Evolutionary conservation across 2,113 vertebrate species (phyloP), one percentile per base, ranked within the genome.

Genomic region (Colossoma macropomum): DNA sequence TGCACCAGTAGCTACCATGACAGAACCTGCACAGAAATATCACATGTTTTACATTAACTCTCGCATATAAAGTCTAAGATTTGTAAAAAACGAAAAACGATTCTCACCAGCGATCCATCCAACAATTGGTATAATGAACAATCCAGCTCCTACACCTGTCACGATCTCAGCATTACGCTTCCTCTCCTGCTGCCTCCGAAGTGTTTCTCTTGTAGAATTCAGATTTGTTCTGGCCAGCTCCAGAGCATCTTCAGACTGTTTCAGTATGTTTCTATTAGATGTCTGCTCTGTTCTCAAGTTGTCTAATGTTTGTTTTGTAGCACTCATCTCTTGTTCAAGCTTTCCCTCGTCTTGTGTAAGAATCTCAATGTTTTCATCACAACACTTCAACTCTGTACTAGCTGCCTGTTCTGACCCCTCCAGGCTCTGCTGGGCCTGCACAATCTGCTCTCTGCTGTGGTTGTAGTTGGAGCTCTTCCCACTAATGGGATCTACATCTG

Each of bases 361-460:
- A n/a, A 1, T 23, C 65, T 83, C 81, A 15, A 80, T 62, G 28
- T n/a, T 0, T 41, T 65, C 1, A 76, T 86, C 77, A 21, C 83
- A 48, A 65, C 16, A 9, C 68, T 3, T 19, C 56, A 84, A 68
- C 28, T 74, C 34, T 59, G 4, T 8, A 52, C 28, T 0, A 3
- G 25, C 27, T 0, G 0, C 19, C 4, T 23, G 15, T 48, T 80
- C 56, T 23, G 85, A 66, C 25, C 1, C 7, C 25, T 63, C 15
- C 45, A 86, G 38, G 45, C 7, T 8, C 9, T 54, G 17, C 41
- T 79, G 28, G 56, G 71, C 62, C 1, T 32, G 1, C 19, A 75
- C 30, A 63, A 86, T 86, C 19, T 83, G 77, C 56, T 32, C 0
- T 38, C 77, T 75, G 63, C 80, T 80, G 77, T n/a, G 3, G 27